Evolutionary conservation across 2,888 invertebrate genomes (phyloP).

Genomic region (Dexiosoma caninum): DNA sequence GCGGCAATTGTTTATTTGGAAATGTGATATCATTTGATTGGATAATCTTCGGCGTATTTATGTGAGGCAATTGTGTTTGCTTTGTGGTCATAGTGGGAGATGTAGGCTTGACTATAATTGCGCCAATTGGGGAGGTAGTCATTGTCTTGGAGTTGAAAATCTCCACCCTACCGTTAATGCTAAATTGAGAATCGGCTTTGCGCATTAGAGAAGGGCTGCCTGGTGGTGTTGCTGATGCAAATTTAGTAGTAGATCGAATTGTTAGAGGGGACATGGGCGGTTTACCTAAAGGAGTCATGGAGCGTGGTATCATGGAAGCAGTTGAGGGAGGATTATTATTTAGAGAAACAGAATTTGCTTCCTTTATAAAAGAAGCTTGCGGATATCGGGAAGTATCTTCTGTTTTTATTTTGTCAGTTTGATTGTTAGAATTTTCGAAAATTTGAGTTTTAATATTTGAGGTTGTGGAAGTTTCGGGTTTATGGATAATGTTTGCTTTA

Average conservation of each 20-base stretch:
- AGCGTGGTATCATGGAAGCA: slow-evolving; percentile 68
- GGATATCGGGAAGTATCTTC: no score
- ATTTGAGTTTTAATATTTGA: slow-evolving; percentile 33
- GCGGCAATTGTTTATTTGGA: slow-evolving; percentile 25
- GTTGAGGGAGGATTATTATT: slow-evolving; percentile 11
- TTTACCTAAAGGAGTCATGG: slow-evolving; percentile 67
- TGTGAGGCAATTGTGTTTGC: slow-evolving; percentile 64
- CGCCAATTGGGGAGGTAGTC: slow-evolving; percentile 45
- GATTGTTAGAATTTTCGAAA: slow-evolving; percentile 17
- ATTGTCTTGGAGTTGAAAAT: slow-evolving; percentile 75
- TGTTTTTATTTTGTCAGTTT: background rate
- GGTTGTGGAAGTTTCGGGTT: background rate
- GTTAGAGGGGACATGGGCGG: slow-evolving; percentile 66
- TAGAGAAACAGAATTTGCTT: background rate
- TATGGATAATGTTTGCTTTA: background rate
- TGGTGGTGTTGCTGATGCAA: slow-evolving; percentile 56
- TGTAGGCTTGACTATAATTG: slow-evolving; percentile 64
- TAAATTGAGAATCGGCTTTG: slow-evolving; percentile 68
- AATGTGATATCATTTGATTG: slow-evolving; percentile 47
- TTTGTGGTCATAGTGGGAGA: slow-evolving; percentile 67
- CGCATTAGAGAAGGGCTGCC: slow-evolving; percentile 58
- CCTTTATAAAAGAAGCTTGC: background rate
- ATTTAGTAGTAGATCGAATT: slow-evolving; percentile 62
- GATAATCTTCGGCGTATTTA: slow-evolving; percentile 41
- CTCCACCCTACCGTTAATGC: slow-evolving; percentile 74